Evolutionary conservation across 2,113 vertebrate genomes (phyloP), one percentile per base, ranked within the genome.

Genomic region (Nesogale talazaci): DNA sequence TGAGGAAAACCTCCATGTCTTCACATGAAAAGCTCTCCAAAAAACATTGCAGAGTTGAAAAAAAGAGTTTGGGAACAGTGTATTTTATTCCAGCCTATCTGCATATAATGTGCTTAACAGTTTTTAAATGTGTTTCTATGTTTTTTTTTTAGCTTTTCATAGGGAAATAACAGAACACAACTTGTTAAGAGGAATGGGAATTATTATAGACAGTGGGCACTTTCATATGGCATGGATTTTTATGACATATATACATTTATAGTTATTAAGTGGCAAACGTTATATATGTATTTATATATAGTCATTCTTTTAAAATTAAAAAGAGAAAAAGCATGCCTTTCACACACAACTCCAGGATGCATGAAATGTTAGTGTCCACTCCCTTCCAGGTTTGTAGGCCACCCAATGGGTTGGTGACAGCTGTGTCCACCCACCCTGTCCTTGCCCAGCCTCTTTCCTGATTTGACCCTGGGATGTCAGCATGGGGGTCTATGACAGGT

Each of bases 401-500:
- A 20, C 67, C 90, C 59, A 0, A 0, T 0, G 8, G 69, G 19
- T 57, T 87, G 61, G 36, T 0, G 0, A 9, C 42, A 56, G 16
- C 10, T 52, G 67, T 65, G 81, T 42, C 82, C 89, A 91, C 87
- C 56, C 25, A 27, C 67, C 59, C 56, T 88, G 82, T 82, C 91
- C 85, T 91, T 67, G 88, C 59, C 85, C 70, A 34, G 85, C 90
- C 97, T 92, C 94, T 94, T 98, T 97, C 94, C 96, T 93, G 96
- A 79, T 92, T 97, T 97, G 96, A 97, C 96, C 96, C 95, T 92
- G 93, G 31, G 14, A 94, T 97, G 97, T 98, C 97, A 22, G 93
- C 29, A 4, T 93, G 91, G 96, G 96, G 97, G 97, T 94, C 97
- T 89, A 83, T 98, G 99, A 99, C 98, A 98, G 98, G 99, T 98